Evolutionary conservation across 2,113 vertebrate genomes (phyloP), one percentile per base, ranked within the genome.

Genomic region (Peromyscus polionotus): DNA sequence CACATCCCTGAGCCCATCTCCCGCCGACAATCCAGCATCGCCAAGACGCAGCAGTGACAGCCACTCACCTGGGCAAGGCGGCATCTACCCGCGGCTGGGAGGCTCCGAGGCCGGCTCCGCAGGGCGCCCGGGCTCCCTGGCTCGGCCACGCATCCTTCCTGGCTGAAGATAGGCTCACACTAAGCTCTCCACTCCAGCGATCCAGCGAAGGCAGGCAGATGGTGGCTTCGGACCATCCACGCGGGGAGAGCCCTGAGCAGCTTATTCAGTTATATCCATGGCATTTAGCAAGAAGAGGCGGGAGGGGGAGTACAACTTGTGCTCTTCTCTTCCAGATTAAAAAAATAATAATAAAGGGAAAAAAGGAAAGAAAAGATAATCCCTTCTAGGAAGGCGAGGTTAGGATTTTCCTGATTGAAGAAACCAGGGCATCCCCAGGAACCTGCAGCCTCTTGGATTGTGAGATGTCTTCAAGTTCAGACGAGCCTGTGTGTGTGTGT

Each of bases 231-330:
- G 87, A 98, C 97, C 83, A 98, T 98, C 98, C 97, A 68, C 97
- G 94, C 45, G 61, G 96, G 93, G 72, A 98, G 97, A 98, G 98
- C 98, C 98, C 97, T 95, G 98, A 98, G 97, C 96, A 97, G 98
- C 98, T 98, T 98, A 96, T 97, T 98, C 98, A 97, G 96, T 98
- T 98, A 98, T 97, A 99, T 99, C 99, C 99, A 98, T 80, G 98
- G 97, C 97, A 98, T 97, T 97, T 91, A 91, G 88, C 95, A 88
- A 96, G 97, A 90, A 16, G 65, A 77, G 61, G 88, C 1, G 54
- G 91, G 1, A 26, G n/a, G 61, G 1, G 4, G 61, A 26, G 84
- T 97, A 97, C 85, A 98, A 98, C 96, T 99, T 98, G 96, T 81
- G 97, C 96, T 98, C 97, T 90, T 97, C 97, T 94, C 84, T 90